Evolutionary conservation across 2,113 vertebrate species (phyloP), one percentile per base, ranked within the genome.

Genomic region (Sinocyclocheilus rhinocerous): DNA sequence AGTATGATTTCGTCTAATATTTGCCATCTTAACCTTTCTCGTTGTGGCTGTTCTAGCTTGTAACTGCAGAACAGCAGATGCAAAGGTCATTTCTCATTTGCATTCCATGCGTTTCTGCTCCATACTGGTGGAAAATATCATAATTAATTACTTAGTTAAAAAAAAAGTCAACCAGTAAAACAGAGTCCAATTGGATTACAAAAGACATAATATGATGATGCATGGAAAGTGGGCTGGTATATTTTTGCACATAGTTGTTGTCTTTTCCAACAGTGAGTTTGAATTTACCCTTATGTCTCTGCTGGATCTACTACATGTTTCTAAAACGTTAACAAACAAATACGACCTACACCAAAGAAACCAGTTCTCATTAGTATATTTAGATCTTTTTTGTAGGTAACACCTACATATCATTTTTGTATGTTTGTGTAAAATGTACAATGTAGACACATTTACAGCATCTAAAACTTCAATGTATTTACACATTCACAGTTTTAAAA

Each of bases 91-190:
- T 52, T 33, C 75, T 89, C 26, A 59, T 89, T 90, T 89, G 82
- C 80, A 87, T 89, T 59, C 65, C 39, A 81, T 80, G 83, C 48
- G 6, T 48, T 76, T 76, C 52, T 26, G 16, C 77, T 90, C 26
- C 80, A 59, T 16, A 39, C 55, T 77, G 63, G 89, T 83, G 57
- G 88, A 91, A 91, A 92, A 85, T 52, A 87, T 84, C 63, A 75
- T 13, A 86, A 92, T 90, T 88, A 85, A 90, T 94, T 20, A 86
- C 89, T 91, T 83, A 87, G 67, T 88, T 88, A 29, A 50, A 76
- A 75, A 48, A 76, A 6, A 18, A 61, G 45, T 1, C 36, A 42
- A 9, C 33, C 8, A 61, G 48, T 76, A 77, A 78, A 78, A 57
- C 16, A 57, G 42, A 76, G 13, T 29, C 45, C 13, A 29, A 18